These are phyloP conservation scores for Enteromius anoplus DNA, from an alignment of 2,797 vertebrate species.

Conservation along the genomic window DNA sequence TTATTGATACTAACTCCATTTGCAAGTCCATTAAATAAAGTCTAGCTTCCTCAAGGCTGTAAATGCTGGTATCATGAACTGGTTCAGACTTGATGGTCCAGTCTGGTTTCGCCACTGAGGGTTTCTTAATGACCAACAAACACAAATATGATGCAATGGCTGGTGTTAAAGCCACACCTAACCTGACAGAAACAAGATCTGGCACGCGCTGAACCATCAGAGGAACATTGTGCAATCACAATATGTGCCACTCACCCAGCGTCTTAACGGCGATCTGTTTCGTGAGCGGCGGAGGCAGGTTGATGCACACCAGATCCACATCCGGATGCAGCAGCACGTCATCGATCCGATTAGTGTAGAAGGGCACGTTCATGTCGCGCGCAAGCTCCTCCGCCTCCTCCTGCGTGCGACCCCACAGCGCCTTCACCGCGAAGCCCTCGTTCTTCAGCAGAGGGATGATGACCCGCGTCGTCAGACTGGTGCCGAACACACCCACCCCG, in stretches of 20 bases:
- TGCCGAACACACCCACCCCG: slow-evolving; percentile 97
- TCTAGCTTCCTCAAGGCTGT: not conserved
- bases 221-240: not conserved
- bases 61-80: not conserved
- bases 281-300: slow-evolving; percentile 95
- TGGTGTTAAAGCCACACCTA: slow-evolving; percentile 14
- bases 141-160: not conserved
- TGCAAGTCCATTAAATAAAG: not conserved
- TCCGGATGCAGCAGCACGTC: slow-evolving; percentile 97
- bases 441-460: slow-evolving; percentile 95
- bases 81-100: not conserved
- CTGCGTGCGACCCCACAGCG: slow-evolving; percentile 94
- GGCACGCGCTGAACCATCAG: not conserved
- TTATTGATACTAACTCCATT: not conserved
- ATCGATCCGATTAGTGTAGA: slow-evolving; percentile 97
- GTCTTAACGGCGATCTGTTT: slow-evolving; percentile 97
- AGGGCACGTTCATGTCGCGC: slow-evolving; percentile 95
- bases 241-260: slow-evolving; percentile 83
- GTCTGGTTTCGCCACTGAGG: not conserved
- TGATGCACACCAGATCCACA: slow-evolving; percentile 96
- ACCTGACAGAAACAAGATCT: slow-evolving; percentile 4
- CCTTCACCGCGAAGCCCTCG: slow-evolving; percentile 93
- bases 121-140: not conserved
- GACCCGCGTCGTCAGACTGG: slow-evolving; percentile 92
- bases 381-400: slow-evolving; percentile 99